Evolutionary conservation across 1,140 invertebrate species (phyloP).

Genomic region (Armadillidium nasatum): DNA sequence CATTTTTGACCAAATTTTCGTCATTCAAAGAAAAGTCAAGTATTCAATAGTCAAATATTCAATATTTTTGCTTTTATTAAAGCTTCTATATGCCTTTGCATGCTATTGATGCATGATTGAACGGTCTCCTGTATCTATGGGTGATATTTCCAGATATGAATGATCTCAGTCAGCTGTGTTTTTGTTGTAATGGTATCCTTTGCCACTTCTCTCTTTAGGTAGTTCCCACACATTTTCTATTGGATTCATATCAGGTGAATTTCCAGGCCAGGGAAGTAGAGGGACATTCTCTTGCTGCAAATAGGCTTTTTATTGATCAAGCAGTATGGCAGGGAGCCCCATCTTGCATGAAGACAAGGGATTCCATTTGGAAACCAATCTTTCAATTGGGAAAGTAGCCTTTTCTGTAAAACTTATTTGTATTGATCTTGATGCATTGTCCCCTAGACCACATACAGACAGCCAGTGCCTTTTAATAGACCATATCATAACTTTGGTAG

Average conservation of each 20-base stretch:
- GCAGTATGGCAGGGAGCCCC: too few species aligned
- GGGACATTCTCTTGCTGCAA: neutral
- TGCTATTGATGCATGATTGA: neutral
- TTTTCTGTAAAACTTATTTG: too few species aligned
- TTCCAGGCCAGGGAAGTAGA: neutral
- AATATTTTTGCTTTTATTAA: neutral
- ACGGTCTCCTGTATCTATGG: neutral
- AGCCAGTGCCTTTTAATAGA: too few species aligned
- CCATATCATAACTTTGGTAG: too few species aligned
- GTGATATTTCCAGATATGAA: slow-evolving; percentile 39
- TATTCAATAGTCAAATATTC: too few species aligned
- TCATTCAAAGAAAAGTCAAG: too few species aligned
- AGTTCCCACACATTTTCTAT: slow-evolving; percentile 8
- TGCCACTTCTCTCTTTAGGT: neutral
- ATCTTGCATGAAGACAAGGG: neutral
- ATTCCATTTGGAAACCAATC: too few species aligned
- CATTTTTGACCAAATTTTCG: too few species aligned
- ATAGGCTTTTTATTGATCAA: neutral
- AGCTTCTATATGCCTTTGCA: neutral
- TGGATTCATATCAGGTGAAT: neutral
- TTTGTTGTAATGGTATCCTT: neutral
- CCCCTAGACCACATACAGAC: too few species aligned
- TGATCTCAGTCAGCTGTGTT: neutral
- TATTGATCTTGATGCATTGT: too few species aligned
- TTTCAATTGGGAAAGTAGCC: too few species aligned